Base-by-base conservation (phyloP, 2,888 invertebrate genomes). In the Drosophila phalerata region DNA sequence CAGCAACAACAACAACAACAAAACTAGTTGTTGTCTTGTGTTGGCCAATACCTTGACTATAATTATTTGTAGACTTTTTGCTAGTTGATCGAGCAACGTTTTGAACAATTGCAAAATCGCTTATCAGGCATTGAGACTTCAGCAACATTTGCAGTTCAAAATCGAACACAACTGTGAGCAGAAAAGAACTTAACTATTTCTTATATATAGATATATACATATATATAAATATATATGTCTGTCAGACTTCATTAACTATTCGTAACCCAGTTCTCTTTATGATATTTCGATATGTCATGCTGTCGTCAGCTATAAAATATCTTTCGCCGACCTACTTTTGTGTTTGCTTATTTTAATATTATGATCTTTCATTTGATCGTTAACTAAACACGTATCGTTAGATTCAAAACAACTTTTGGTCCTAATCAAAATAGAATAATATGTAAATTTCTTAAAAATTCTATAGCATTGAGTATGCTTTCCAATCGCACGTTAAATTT, bases 11-110 rank as follows among this genome's bases (percentile, higher is more conserved):
- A 42, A 53, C 17, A 47, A 65, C 17, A 34, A 3, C 8, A 34
- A 65, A 67, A 61, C 66, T 30, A 69, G 73, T 69, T 69, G 63
- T 57, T 63, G 60, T 55, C 19, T 43, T 52, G 30, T 37, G 58
- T n/a, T 87, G 80, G 85, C 82, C 61, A 87, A 87, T 77, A 71
- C 45, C 65, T 69, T 69, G 79, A 49, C 81, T 68, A 71, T 72
- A 85, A 85, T 82, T 82, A 77, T 78, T 78, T 78, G 78, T 81
- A 64, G 69, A 73, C 61, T 73, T 73, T 78, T 76, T 66, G 74
- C 69, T 25, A 62, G 74, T 51, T 51, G 61, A 66, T 60, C 65
- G 65, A 52, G 47, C 49, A 43, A 51, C 52, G 55, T 58, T 58
- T 61, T 63, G 53, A 66, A 19, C 61, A 61, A 42, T 71, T 79